phyloP scores from a whole-genome alignment of 2,888 invertebrate genomes.

The Callyntrura guangdongensis region DNA sequence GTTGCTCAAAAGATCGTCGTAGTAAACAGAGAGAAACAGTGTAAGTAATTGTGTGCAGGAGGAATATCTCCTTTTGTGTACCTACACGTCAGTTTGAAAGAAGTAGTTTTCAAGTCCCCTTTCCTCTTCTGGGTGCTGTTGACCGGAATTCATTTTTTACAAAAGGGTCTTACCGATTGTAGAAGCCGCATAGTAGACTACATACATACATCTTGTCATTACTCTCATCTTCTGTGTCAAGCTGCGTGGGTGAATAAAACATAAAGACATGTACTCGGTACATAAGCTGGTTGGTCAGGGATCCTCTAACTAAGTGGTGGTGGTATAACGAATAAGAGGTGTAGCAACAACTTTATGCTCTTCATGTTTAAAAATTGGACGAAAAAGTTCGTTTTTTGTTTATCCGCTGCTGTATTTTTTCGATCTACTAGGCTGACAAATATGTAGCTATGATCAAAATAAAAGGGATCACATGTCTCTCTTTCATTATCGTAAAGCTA shows the following conservation, averaged over 20 bases:
- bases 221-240: neutral
- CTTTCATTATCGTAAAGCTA: neutral
- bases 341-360: neutral
- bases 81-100: conserved; percentile 12
- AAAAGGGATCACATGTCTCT: neutral
- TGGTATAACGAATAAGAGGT: neutral
- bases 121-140: conserved; percentile 62
- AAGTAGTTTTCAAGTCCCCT: conserved; percentile 38
- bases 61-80: neutral
- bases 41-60: neutral
- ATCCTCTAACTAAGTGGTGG: neutral
- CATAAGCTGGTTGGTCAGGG: neutral
- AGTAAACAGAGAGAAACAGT: neutral
- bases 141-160: conserved; percentile 62
- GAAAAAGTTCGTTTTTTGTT: conserved; percentile 37
- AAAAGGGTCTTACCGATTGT: conserved; percentile 39
- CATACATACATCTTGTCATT: too few species aligned
- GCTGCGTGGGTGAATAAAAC: conserved; percentile 25
- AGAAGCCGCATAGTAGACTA: too few species aligned
- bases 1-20: conserved; percentile 33
- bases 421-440: neutral
- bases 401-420: conserved; percentile 24
- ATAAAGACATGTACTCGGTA: neutral
- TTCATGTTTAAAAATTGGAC: neutral
- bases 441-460: neutral